phyloP scores from a whole-genome alignment of 2,888 invertebrate species.

The Penaeus monodon region DNA sequence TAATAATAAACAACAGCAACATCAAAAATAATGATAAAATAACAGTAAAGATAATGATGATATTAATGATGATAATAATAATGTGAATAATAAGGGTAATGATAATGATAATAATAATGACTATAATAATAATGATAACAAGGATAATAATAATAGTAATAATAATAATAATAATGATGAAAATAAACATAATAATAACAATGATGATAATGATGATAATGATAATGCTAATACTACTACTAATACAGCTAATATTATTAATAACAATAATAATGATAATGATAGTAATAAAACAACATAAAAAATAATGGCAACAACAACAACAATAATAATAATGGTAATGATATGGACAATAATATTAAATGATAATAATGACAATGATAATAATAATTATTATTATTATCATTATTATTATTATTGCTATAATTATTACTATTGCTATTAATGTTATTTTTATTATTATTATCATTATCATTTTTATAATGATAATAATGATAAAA shows the following conservation, averaged over 20 bases:
- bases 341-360: no score
- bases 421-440: no score
- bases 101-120: neutral
- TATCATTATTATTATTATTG: no score
- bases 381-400: no score
- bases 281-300: neutral
- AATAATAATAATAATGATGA: neutral
- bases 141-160: neutral
- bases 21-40: neutral
- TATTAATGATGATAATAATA: neutral
- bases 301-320: no score
- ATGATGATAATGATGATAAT: neutral
- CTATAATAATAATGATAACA: neutral
- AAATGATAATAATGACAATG: no score
- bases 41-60: neutral
- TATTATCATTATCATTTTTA: no score
- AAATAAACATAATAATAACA: constrained; percentile 1
- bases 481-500: no score
- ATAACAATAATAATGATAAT: neutral
- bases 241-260: neutral
- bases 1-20: neutral
- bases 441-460: no score
- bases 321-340: no score
- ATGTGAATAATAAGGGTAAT: neutral
- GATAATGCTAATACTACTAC: neutral